These are phyloP conservation scores for Oenanthe melanoleuca DNA, from an alignment of 2,113 vertebrate species.

Conservation along the genomic window DNA sequence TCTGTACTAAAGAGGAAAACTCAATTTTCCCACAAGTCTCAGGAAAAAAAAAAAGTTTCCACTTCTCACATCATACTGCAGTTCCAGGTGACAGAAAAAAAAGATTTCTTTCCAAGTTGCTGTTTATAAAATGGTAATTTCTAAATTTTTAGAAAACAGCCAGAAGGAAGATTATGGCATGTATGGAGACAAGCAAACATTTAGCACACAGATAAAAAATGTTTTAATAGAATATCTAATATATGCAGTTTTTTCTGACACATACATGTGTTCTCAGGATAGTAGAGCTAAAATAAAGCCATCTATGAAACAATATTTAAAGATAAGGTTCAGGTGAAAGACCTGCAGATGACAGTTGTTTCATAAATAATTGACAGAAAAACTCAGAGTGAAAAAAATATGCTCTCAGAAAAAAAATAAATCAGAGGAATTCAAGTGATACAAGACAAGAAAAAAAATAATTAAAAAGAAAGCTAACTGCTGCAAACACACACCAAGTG, in stretches of 20 bases:
- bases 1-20: background rate
- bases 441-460: background rate
- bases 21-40: background rate
- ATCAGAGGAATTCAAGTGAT: background rate
- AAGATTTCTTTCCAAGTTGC: background rate
- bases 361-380: background rate
- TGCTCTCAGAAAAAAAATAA: background rate
- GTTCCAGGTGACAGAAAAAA: background rate
- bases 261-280: background rate
- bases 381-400: background rate
- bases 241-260: background rate
- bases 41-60: background rate
- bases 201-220: background rate
- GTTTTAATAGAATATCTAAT: background rate
- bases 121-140: background rate
- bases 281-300: background rate
- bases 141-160: background rate
- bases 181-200: background rate
- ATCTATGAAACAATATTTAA: background rate
- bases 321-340: background rate
- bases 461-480: background rate
- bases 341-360: background rate
- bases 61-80: background rate
- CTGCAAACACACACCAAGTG: background rate
- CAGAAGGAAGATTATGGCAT: background rate